Evolutionary conservation across 2,888 invertebrate genomes (phyloP), one percentile per base, ranked within the genome.

Genomic region (Venusia cambrica): DNA sequence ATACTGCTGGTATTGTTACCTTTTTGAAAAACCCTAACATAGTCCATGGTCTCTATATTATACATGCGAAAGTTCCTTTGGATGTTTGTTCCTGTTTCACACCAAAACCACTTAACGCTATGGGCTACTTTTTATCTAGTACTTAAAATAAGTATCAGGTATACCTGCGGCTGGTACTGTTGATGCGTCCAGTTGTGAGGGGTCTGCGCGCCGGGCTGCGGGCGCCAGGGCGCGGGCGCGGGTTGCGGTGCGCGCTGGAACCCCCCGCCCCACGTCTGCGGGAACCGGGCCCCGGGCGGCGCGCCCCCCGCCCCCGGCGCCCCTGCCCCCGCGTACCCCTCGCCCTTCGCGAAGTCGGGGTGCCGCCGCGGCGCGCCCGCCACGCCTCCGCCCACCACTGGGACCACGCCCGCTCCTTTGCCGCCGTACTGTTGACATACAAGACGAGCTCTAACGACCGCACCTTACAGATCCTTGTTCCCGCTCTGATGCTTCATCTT

Each of bases 341-440:
- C 59, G 7, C 62, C 68, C 30, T 66, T 62, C 29, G 63, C 61
- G 48, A 64, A 62, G 57, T 63, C 62, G 85, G 89, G 68, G 39
- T 61, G 67, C 36, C 62, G 55, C 42, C 67, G 58, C 38, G 62
- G 66, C 40, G 65, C 62, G 36, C 63, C 69, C 30, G 47, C 62
- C 21, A 92, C 34, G 93, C 57, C 93, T 92, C 27, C 49, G 17
- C 60, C 54, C 61, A 93, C 92, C 32, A 92, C 91, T 54, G 56
- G 64, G 31, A 56, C 38, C 41, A 36, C 52, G 61, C 92, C 90
- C 12, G 49, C 56, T 13, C 56, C 60, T 51, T 80, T 80, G 25
- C 72, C 76, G 46, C 75, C 80, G 61, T 80, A 81, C 79, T 78
- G 77, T 50, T 30, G 42, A 54, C 10, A 36, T 22, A 16, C 22